phyloP scores from a whole-genome alignment of 2,888 invertebrate species.

The Mythimna loreyi region DNA sequence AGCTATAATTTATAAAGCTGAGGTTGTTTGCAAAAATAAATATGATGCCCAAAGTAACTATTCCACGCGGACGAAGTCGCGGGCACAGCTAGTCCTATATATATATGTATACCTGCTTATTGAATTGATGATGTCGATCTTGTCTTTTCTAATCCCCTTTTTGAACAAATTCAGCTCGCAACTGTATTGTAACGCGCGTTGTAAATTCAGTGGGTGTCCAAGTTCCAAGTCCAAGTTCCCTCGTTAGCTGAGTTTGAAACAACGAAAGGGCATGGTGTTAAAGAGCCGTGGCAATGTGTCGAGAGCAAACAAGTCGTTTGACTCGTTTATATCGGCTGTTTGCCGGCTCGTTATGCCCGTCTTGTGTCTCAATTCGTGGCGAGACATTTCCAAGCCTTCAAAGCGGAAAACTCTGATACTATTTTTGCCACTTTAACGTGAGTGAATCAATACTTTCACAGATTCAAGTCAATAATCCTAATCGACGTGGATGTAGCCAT shows the following conservation, averaged over 20 bases:
- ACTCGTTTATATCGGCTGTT: conserved; percentile 75
- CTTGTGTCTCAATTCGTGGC: conserved; percentile 66
- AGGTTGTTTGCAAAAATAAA: too few species aligned
- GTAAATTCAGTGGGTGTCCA: conserved; percentile 40
- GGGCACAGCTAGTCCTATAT: too few species aligned
- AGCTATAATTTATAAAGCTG: too few species aligned
- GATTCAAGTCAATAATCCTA: conserved; percentile 55
- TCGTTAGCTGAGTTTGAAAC: conserved; percentile 61
- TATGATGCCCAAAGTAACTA: too few species aligned
- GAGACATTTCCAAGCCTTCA: conserved; percentile 62
- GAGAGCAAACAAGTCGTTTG: conserved; percentile 77
- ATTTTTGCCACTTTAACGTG: conserved; percentile 64
- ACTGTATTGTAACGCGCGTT: conserved; percentile 23
- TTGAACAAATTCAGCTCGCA: conserved; percentile 14
- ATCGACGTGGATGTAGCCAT: conserved; percentile 51
- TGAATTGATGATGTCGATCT: conserved; percentile 10
- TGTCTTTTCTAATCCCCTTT: conserved; percentile 5
- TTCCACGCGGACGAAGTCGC: too few species aligned
- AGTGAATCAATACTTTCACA: conserved; percentile 65
- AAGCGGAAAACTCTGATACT: conserved; percentile 60
- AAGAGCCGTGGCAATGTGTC: conserved; percentile 64
- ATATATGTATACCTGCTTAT: too few species aligned
- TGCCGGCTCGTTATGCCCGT: conserved; percentile 73
- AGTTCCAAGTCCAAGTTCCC: conserved; percentile 63
- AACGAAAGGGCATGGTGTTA: conserved; percentile 51